Evolutionary conservation across 2,797 vertebrate genomes (phyloP), one percentile per base, ranked within the genome.

Genomic region (Mormyrops attenuatus): DNA sequence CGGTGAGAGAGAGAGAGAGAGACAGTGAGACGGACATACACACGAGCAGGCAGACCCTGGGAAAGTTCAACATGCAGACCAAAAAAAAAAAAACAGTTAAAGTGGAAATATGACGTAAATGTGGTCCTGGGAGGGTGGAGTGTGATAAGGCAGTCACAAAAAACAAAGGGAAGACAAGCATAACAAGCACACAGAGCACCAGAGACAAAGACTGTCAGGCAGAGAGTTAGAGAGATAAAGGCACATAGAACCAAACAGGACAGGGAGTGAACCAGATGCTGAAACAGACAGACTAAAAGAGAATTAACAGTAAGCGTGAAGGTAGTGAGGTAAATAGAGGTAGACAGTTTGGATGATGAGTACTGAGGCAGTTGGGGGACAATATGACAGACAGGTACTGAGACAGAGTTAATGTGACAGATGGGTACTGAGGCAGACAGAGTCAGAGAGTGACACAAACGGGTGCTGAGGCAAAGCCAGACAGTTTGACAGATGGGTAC

Each of bases 1-100:
- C 95, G 94, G 94, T 95, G 93, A 96, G 93, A 96, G 94, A 95
- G 94, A 96, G 95, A 97, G 93, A 97, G 96, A 97, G 94, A 97
- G 95, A 97, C 96, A 96, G 96, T 96, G 95, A 97, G 96, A 96
- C 95, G 96, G 95, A 96, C 95, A 92, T 95, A 96, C 95, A 94
- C 93, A 96, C 94, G 95, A 92, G 91, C 92, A 95, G 95, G 95
- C 94, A 95, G 95, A 95, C 95, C 93, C 22, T 15, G 85, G 26
- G 50, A 84, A 20, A 84, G 80, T 47, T 50, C 69, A n/a, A 88
- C 73, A 89, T 3, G 84, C 66, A 90, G 49, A 88, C 41, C 86
- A 17, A 41, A 38, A 73, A 73, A 89, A 89, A 69, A 86, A 77
- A 73, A 8, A 55, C 84, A 49, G n/a, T 6, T 55, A n/a, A 5